A percentile compares a stretch with the other conserved stretches of the same genome.
phyloP scores from a whole-genome alignment of 2,888 invertebrate species.

The Drosophila borborema region DNA sequence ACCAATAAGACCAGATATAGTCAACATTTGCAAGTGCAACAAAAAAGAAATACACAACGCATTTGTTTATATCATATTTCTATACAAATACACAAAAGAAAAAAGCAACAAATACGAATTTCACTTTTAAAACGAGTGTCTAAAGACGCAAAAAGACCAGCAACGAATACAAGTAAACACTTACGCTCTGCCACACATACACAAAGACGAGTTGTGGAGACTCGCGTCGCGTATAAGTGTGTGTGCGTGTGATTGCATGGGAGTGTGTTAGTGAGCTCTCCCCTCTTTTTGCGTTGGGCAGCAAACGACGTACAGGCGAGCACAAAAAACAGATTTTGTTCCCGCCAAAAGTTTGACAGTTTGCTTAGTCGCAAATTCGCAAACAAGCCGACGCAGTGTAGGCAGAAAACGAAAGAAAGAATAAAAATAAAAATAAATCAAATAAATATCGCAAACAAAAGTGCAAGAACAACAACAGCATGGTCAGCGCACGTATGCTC shows the following conservation, averaged over 20 bases:
- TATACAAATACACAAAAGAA: conserved; percentile 59
- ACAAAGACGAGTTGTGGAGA: conserved; percentile 57
- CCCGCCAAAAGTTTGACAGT: conserved; percentile 81
- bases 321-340: conserved; percentile 76
- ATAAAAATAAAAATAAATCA: conserved; percentile 22
- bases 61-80: conserved; percentile 71
- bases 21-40: conserved; percentile 35
- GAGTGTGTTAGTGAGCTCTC: conserved; percentile 40
- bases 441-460: not conserved
- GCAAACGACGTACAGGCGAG: conserved; percentile 54
- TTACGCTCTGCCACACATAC: conserved; percentile 31
- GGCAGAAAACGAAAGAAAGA: conserved; percentile 20
- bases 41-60: conserved; percentile 17
- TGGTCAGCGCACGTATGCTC: conserved; percentile 82
- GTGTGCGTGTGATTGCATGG: conserved; percentile 15
- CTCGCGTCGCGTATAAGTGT: conserved; percentile 28
- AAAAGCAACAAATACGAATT: conserved; percentile 55
- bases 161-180: conserved; percentile 16
- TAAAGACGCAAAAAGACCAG: conserved; percentile 34
- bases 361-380: conserved; percentile 59
- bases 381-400: conserved; percentile 62
- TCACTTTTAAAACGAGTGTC: conserved; percentile 60
- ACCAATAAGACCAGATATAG: conserved; percentile 21
- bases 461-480: conserved; percentile 33
- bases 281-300: conserved; percentile 36